Percentiles rank a stretch among this genome's conserved stretches.
These are phyloP conservation scores for Canis aureus DNA, from an alignment of 2,113 vertebrate genomes.

Conservation along the genomic window DNA sequence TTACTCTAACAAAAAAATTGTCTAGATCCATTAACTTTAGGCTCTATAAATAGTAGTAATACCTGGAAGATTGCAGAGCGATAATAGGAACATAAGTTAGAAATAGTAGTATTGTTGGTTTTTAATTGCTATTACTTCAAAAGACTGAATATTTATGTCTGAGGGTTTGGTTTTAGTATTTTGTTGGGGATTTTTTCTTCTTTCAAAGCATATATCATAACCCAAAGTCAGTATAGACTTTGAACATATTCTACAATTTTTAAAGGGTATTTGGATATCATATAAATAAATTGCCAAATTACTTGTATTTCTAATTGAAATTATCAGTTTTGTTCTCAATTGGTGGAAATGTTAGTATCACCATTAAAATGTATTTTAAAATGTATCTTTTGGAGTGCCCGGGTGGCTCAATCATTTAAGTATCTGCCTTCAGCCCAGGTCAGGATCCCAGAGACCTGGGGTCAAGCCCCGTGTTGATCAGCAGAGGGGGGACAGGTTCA, in stretches of 20 bases:
- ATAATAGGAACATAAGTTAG: neutral
- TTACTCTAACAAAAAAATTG: neutral
- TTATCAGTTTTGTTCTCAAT: neutral
- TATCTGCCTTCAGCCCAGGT: no score
- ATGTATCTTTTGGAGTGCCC: neutral
- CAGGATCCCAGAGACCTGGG: no score
- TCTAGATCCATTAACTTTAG: neutral
- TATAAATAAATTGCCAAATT: neutral
- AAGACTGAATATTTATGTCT: neutral
- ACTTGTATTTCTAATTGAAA: neutral
- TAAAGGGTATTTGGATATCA: neutral
- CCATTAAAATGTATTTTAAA: neutral
- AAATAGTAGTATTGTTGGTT: neutral
- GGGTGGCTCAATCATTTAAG: no score
- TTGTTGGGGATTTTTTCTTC: neutral
- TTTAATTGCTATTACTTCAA: neutral
- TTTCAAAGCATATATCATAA: neutral
- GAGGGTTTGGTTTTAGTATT: neutral
- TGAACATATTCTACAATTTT: neutral
- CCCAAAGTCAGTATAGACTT: neutral
- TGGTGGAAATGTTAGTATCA: neutral
- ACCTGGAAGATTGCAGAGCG: neutral
- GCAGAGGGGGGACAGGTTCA: no score
- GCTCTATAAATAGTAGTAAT: neutral
- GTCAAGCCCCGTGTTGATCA: no score